Conservation (phyloP, 2,797 vertebrate genomes). For the Silurus lanzhouensis region DNA sequence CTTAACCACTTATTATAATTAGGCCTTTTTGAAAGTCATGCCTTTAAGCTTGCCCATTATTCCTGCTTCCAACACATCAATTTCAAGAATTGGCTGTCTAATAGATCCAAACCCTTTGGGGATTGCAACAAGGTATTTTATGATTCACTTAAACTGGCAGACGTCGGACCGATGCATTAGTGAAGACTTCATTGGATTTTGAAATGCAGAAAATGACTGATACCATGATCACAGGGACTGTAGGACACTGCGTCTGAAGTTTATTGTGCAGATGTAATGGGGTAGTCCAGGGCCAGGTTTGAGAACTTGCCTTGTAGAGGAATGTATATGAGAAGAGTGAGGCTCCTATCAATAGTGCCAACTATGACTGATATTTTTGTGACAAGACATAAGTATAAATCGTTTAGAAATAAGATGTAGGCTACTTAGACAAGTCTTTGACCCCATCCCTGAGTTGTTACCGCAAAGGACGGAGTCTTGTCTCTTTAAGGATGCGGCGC, state of each 20-base stretch:
- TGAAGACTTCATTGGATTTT: neutral
- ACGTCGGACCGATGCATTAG: too few species aligned
- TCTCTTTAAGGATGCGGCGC: slow-evolving; percentile 49
- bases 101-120: too few species aligned
- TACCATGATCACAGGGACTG: neutral
- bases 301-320: neutral
- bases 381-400: neutral
- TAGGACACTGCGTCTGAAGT: neutral
- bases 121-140: too few species aligned
- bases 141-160: too few species aligned
- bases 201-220: neutral
- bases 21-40: too few species aligned
- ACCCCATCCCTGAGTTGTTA: neutral
- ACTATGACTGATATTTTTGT: neutral
- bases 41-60: too few species aligned
- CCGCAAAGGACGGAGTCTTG: slow-evolving; percentile 31
- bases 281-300: neutral
- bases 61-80: too few species aligned
- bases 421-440: neutral
- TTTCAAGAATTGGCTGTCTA: too few species aligned
- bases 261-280: neutral
- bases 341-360: neutral
- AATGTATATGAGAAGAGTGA: neutral
- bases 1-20: too few species aligned
- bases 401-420: neutral